phyloP scores from a whole-genome alignment of 2,888 invertebrate genomes.

The Trachelus troglodyta region DNA sequence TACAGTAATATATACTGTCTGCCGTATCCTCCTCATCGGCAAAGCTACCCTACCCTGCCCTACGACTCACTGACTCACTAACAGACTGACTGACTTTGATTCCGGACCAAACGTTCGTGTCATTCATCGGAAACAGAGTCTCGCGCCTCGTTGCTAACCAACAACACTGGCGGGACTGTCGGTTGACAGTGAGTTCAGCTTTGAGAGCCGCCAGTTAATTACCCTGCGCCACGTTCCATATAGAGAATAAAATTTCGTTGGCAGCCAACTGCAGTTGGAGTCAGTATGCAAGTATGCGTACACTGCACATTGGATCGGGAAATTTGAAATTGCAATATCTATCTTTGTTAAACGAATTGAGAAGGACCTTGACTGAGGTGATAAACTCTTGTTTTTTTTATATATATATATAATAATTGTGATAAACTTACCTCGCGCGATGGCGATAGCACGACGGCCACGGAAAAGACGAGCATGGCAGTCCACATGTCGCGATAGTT shows the following conservation, averaged over 20 bases:
- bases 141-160: neutral
- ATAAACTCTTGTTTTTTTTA: neutral
- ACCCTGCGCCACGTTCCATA: neutral
- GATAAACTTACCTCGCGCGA: slow-evolving; percentile 54
- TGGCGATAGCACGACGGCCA: slow-evolving; percentile 57
- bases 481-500: slow-evolving; percentile 59
- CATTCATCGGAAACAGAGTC: slow-evolving; percentile 49
- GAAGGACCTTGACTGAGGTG: neutral
- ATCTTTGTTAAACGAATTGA: neutral
- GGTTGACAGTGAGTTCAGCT: slow-evolving; percentile 3
- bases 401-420: neutral
- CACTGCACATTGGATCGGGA: neutral
- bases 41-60: slow-evolving; percentile 7
- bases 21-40: slow-evolving; percentile 6
- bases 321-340: neutral
- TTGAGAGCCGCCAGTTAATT: neutral
- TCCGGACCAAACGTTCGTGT: slow-evolving; percentile 43
- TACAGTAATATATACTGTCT: neutral
- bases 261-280: too few relatives aligned
- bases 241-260: neutral
- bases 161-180: neutral
- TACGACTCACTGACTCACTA: slow-evolving; percentile 15
- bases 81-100: slow-evolving; percentile 40
- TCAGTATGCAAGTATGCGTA: too few relatives aligned
- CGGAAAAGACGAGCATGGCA: slow-evolving; percentile 61